Base-by-base conservation (phyloP, 1,140 invertebrate species). In the Dinoponera quadriceps region DNA sequence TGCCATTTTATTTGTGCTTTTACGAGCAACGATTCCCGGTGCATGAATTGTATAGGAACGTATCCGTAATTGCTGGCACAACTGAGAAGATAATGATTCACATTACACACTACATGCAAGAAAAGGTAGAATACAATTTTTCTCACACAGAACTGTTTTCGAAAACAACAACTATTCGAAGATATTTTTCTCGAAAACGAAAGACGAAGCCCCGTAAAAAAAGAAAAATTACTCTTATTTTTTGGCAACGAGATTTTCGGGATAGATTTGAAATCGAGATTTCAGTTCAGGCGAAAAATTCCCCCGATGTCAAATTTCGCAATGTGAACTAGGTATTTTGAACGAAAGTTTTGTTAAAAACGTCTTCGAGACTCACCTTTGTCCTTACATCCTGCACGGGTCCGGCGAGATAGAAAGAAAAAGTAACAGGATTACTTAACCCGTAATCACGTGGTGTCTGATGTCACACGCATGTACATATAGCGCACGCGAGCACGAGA, bases 331-430 rank as follows among this genome's bases (percentile, higher is more conserved):
- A n/a, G n/a, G n/a, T n/a, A n/a, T n/a, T n/a, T n/a, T n/a, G n/a
- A n/a, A n/a, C n/a, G n/a, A 27, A 14, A 20, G 49, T 2, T 2
- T 33, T 33, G 68, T 25, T 44, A 55, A 57, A 27, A 48, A 71
- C 65, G 33, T 22, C 44, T 38, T 71, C 16, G 0, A 16, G 57
- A 93, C 94, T 95, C 92, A 96, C 95, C 94, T 96, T 96, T 63
- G 95, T 96, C 91, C 95, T 95, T 83, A 95, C 94, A 92, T 96
- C 95, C 95, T 96, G 93, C 72, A 91, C 86, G 91, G 87, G 88
- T 87, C 91, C 89, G 87, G 90, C 89, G 87, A 87, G 90, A 87
- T 69, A 90, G 90, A 91, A 92, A 86, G 88, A 90, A 87, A 74
- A 90, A 91, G 91, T 91, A 93, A 93, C 88, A 55, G 84, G 86